Evolutionary conservation across 2,797 vertebrate species (phyloP), one percentile per base, ranked within the genome.

Genomic region (Paguma larvata): DNA sequence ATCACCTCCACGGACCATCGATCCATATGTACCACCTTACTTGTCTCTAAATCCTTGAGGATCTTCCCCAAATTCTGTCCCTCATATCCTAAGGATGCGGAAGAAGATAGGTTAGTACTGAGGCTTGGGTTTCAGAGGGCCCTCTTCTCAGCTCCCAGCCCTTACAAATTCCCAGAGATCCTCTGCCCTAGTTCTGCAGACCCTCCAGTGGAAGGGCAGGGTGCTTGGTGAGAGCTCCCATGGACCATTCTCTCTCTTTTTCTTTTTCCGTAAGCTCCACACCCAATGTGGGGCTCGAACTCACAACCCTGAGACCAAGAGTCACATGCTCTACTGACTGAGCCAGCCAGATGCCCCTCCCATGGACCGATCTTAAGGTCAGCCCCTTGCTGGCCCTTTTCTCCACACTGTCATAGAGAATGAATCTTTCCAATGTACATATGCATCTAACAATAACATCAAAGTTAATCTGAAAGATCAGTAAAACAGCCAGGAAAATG

Each of bases 1-100:
- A 99, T 99, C 98, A 99, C 99, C 98, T 98, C 98, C 94, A 99
- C 97, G 67, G 98, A 99, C 99, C 99, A 99, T 72, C 99, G 99
- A 98, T 99, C 99, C 99, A 99, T 98, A 83, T 94, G 95, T 59
- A 99, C 98, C 96, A 98, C 23, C 77, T 98, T 98, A 82, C 99
- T 98, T 1, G 65, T 87, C 98, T 99, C 99, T 7, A 99, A 98
- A 91, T 99, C 99, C 98, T 99, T 99, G 97, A 99, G 98, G 95
- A 99, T 99, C 94, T 99, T 99, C 48, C 95, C 98, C 98, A 99
- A 98, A 96, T 99, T 99, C 91, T 99, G 98, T 2, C 99, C 99
- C 0, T 99, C 99, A 34, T 99, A 99, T 8, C 99, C 99, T 99
- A 97, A 7, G 15, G 18, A 1, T 11, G 51, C 44, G 51, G 32